Percentiles rank a stretch among this genome's conserved stretches.
These are phyloP conservation scores for Peromyscus leucopus DNA, from an alignment of 2,113 vertebrate genomes.

Conservation along the genomic window DNA sequence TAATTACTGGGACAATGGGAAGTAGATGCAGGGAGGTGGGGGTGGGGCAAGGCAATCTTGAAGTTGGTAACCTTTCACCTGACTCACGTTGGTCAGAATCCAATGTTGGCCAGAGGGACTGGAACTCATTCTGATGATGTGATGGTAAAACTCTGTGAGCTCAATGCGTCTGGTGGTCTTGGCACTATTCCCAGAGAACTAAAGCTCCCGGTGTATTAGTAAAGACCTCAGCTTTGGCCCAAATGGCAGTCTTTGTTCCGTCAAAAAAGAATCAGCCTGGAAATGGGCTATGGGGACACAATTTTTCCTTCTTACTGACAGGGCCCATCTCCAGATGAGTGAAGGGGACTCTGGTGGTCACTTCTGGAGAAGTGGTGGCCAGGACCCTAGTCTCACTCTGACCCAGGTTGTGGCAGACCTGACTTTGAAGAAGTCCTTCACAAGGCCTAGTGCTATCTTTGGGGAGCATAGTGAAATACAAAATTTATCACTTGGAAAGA, in stretches of 20 bases:
- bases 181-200: slow-evolving; percentile 76
- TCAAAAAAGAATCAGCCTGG: slow-evolving; percentile 48
- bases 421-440: slow-evolving; percentile 12
- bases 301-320: slow-evolving; percentile 70
- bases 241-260: slow-evolving; percentile 65
- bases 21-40: neutral
- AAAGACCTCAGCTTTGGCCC: slow-evolving; percentile 71
- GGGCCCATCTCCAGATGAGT: slow-evolving; percentile 59
- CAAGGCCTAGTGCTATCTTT: neutral
- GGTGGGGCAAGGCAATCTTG: slow-evolving; percentile 50
- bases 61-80: slow-evolving; percentile 65
- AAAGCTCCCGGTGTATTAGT: slow-evolving; percentile 62
- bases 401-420: neutral
- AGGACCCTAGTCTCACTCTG: neutral
- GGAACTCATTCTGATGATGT: slow-evolving; percentile 75
- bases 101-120: slow-evolving; percentile 66
- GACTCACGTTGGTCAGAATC: slow-evolving; percentile 55
- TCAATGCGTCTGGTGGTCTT: slow-evolving; percentile 68
- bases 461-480: neutral
- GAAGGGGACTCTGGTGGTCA: neutral
- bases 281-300: slow-evolving; percentile 65
- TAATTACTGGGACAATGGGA: slow-evolving; percentile 52
- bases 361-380: neutral
- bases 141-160: slow-evolving; percentile 73
- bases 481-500: slow-evolving; percentile 55